Conservation (phyloP, 2,888 invertebrate species). For the Chironomus tentans region DNA sequence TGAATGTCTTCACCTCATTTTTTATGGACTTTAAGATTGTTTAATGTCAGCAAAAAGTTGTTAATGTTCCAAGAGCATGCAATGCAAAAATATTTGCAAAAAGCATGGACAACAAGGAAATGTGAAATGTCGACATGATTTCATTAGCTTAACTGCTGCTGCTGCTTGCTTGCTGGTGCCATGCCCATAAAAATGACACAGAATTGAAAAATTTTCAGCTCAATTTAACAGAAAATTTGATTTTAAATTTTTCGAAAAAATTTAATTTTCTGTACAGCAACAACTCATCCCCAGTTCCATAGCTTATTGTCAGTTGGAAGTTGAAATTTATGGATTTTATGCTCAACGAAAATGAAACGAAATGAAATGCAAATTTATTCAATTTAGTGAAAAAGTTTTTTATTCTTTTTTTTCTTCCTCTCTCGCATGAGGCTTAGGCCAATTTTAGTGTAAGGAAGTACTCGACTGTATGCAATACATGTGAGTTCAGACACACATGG, state of each 20-base stretch:
- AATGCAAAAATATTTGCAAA: background rate
- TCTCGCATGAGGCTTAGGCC: background rate
- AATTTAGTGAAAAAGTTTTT: conserved; percentile 11
- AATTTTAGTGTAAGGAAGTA: background rate
- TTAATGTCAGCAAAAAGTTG: background rate
- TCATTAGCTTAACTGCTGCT: no score
- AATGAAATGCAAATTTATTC: conserved; percentile 24
- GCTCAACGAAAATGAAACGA: background rate
- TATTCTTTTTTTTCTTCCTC: background rate
- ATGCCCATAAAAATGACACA: no score
- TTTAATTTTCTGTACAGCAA: no score
- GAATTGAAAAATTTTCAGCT: no score
- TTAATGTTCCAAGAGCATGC: background rate
- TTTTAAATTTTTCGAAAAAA: no score
- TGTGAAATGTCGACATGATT: background rate
- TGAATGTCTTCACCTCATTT: conserved; percentile 16
- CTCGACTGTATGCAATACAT: background rate
- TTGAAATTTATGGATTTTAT: conserved; percentile 1
- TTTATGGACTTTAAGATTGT: background rate
- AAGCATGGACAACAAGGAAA: background rate
- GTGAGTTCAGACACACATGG: background rate
- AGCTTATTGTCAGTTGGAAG: background rate
- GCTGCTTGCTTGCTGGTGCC: background rate
- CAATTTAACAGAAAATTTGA: no score
- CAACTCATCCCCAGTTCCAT: background rate